Conservation (phyloP, 2,113 vertebrate species). For the Anser brachyrhynchus region DNA sequence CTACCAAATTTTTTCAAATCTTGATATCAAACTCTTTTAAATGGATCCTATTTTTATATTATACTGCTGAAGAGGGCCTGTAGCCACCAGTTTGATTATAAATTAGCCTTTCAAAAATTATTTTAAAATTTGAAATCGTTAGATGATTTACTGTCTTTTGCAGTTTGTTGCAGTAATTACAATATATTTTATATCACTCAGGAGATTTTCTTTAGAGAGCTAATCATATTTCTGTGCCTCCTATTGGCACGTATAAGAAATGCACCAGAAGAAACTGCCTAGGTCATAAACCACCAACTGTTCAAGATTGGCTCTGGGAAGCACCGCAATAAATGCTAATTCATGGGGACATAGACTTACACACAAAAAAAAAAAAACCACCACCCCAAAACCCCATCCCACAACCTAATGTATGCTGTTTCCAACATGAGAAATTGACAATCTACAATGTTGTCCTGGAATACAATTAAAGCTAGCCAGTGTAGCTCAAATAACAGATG, state of each 20-base stretch:
- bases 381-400: no score
- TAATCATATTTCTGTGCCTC: slow-evolving; percentile 19
- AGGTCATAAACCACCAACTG: slow-evolving; percentile 40
- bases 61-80: neutral
- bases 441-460: neutral
- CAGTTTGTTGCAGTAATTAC: neutral
- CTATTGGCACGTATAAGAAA: neutral
- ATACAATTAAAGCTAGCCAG: neutral
- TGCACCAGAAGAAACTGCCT: slow-evolving; percentile 14
- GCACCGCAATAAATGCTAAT: slow-evolving; percentile 13
- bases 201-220: neutral
- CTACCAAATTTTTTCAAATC: neutral
- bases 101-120: neutral
- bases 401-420: neutral
- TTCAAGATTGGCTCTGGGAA: slow-evolving; percentile 17
- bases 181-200: neutral
- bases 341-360: neutral
- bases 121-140: neutral
- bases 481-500: neutral
- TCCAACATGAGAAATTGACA: neutral
- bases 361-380: neutral
- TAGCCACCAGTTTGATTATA: neutral
- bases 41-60: neutral
- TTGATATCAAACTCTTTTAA: neutral
- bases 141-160: neutral